Percentiles rank a stretch among this genome's conserved stretches.
Evolutionary conservation across 2,113 vertebrate species (phyloP).

Genomic region (Lophotis ruficrista): DNA sequence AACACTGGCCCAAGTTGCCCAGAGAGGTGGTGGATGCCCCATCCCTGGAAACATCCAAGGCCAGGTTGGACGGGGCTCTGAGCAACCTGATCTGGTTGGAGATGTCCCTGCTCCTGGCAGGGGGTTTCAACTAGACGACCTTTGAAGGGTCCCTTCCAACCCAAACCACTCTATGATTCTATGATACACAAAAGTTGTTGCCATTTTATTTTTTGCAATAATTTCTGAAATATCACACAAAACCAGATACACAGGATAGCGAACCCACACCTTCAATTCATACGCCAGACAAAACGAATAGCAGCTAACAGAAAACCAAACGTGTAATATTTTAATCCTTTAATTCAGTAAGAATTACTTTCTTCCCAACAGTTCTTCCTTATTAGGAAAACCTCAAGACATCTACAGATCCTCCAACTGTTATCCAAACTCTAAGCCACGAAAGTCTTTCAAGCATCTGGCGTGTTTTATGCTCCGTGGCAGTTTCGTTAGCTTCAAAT

Average conservation of each 20-base stretch:
- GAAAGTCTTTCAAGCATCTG: conserved; percentile 38
- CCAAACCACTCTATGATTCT: no score
- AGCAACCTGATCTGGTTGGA: no score
- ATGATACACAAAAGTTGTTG: not conserved
- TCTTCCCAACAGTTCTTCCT: not conserved
- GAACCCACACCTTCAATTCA: not conserved
- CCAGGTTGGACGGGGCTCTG: no score
- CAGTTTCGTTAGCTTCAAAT: not conserved
- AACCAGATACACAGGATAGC: not conserved
- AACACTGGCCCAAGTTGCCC: no score
- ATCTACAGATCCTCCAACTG: conserved; percentile 49
- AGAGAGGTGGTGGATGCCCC: no score
- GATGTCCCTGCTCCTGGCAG: no score
- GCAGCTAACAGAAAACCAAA: not conserved
- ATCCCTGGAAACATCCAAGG: no score
- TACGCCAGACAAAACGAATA: not conserved
- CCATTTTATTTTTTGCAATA: not conserved
- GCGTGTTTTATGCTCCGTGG: conserved; percentile 5
- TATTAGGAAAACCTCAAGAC: conserved; percentile 40
- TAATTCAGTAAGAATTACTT: conserved; percentile 37
- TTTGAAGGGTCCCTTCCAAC: no score
- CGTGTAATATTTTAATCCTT: not conserved
- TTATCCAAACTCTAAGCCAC: conserved; percentile 28
- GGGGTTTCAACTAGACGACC: no score
- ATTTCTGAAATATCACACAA: not conserved